These are phyloP conservation scores for Onychomys arenicola DNA, from an alignment of 2,797 vertebrate species.

Conservation along the genomic window DNA sequence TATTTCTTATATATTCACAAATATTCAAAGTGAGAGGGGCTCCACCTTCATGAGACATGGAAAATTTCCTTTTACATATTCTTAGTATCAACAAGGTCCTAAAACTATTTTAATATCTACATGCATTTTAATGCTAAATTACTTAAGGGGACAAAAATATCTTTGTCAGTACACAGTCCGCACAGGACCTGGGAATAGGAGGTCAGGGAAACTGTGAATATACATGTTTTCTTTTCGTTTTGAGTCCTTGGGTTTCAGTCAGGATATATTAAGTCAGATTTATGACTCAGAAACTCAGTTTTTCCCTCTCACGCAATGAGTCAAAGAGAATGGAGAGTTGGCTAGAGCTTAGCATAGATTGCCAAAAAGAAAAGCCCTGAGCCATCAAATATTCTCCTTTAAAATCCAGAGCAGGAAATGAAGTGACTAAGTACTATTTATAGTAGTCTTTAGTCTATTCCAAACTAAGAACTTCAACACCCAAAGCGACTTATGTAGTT, in stretches of 20 bases:
- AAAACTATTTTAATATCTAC: neutral
- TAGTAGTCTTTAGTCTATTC: neutral
- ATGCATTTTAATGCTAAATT: constrained; percentile 7
- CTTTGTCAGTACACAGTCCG: neutral
- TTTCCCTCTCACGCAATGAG: neutral
- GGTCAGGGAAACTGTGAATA: neutral
- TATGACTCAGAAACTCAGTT: constrained; percentile 55
- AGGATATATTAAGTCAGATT: constrained; percentile 22
- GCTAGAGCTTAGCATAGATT: neutral
- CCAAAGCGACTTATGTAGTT: neutral
- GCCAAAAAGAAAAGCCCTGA: neutral
- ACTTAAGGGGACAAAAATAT: neutral
- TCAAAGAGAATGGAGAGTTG: neutral
- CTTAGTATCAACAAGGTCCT: neutral
- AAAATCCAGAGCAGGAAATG: neutral
- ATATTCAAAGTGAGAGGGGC: neutral
- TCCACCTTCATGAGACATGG: neutral
- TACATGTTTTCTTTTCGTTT: neutral
- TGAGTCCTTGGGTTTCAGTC: constrained; percentile 57
- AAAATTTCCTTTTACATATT: neutral
- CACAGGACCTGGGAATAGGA: neutral
- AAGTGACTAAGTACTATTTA: neutral
- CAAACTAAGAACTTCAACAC: neutral
- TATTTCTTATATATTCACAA: neutral
- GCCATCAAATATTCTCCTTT: constrained; percentile 13